Base-by-base conservation (phyloP, 2,888 invertebrate species). In the Leptarthrus brevirostris region DNA sequence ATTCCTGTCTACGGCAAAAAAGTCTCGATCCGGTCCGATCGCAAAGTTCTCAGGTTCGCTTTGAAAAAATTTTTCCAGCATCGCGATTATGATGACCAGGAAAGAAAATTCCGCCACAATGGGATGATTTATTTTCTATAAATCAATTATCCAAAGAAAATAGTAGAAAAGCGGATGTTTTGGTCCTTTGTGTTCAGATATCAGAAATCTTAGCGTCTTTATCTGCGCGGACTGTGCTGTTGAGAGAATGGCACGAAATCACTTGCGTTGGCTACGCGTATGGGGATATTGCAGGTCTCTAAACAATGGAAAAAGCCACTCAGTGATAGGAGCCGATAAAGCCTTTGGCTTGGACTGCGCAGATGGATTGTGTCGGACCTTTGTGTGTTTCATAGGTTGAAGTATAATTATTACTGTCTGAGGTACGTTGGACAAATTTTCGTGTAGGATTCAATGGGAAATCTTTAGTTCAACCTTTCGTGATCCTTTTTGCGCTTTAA, bases 101-200 rank as follows among this genome's bases (percentile, higher is more conserved):
- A n/a, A 72, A 44, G 40, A 49, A 14, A 71, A 54, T 40, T 54
- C 56, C 54, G 36, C 40, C 53, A 74, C 75, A 64, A 66, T 74
- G 52, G 73, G 49, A 76, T 76, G 77, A 77, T 78, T 78, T 78
- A 78, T 78, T 77, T 77, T 77, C 76, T 77, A 78, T 78, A 78
- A 78, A 78, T 78, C 77, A 78, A 78, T 78, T 78, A 74, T 49
- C 73, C 22, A 8, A 73, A 61, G 34, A 49, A 74, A 75, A 72
- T 74, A 36, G 54, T 18, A 44, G 52, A 14, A 72, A 24, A 54
- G 71, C 12, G 24, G 26, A 40, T 54, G 16, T 44, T 44, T 56
- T 40, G n/a, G 3, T 72, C 18, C 14, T 56, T 22, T 54, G 54
- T 44, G 22, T n/a, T 22, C 18, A 4, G 20, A 34, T 69, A 69